Base-by-base conservation (phyloP, 2,888 invertebrate genomes). In the Laothoe populi region DNA sequence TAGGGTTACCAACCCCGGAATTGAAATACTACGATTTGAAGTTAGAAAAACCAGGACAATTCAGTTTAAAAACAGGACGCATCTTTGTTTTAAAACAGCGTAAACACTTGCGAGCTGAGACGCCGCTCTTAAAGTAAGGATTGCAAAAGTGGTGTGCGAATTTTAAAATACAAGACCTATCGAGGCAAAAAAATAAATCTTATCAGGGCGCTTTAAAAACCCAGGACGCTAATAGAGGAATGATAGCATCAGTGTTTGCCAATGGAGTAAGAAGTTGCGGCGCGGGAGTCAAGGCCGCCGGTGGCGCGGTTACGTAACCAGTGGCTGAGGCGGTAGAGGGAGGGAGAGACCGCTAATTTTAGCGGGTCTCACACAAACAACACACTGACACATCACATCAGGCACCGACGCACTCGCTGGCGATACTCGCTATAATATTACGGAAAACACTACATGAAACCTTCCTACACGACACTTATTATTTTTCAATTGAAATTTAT, bases 251-350 rank as follows among this genome's bases (percentile, higher is more conserved):
- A 74, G 67, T 69, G 77, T 74, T 77, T 81, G 81, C 78, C 83
- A 85, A 80, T 83, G 76, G 75, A 74, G 73, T 68, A 73, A 70
- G 73, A 77, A 73, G 75, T 77, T 78, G 76, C 84, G 79, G 90
- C 90, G 92, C 92, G 88, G 90, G 92, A 92, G 92, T 92, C 92
- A 92, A 92, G 92, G 92, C 91, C 92, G 82, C 70, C 67, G 72
- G 82, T 84, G 83, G 85, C 84, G 84, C 83, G 84, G 81, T 92
- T 92, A 92, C 84, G 75, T 91, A 92, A 92, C 81, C 73, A 71
- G 66, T 69, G 73, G 71, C 70, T 53, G 60, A 59, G 49, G 59
- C 60, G 66, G 61, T 63, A 64, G 88, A 84, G 85, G 87, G 87
- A 84, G 86, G 81, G 79, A 82, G 70, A 72, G 68, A 74, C 74